Conservation (phyloP, 1,140 invertebrate genomes). For the Patella vulgata region DNA sequence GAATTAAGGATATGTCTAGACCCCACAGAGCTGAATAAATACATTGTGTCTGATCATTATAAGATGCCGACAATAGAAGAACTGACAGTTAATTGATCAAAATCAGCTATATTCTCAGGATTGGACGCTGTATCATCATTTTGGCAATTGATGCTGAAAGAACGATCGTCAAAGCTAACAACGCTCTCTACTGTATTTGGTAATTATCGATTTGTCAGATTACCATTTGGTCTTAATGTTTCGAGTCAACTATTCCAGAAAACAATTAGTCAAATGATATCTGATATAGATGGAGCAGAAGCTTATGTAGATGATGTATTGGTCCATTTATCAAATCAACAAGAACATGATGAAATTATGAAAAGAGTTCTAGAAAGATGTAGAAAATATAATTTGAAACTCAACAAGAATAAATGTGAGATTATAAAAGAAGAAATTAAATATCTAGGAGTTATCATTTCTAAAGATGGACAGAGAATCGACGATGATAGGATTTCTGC, state of each 20-base stretch:
- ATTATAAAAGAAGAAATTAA: conserved; percentile 44
- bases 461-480: conserved; percentile 53
- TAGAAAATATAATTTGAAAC: conserved; percentile 11
- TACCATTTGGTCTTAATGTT: too few relatives aligned
- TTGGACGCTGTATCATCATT: too few relatives aligned
- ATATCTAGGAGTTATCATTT: conserved; percentile 41
- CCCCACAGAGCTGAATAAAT: neutral
- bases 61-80: too few relatives aligned
- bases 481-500: conserved; percentile 59
- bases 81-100: too few relatives aligned
- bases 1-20: neutral
- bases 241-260: conserved; percentile 64
- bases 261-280: conserved; percentile 51
- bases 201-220: too few relatives aligned
- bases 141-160: too few relatives aligned
- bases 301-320: conserved; percentile 63
- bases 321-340: conserved; percentile 41
- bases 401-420: conserved; percentile 59
- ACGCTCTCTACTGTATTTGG: too few relatives aligned
- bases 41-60: too few relatives aligned
- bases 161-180: too few relatives aligned
- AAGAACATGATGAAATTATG: conserved; percentile 57
- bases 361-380: conserved; percentile 55
- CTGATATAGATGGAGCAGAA: conserved; percentile 52
- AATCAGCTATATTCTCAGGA: too few relatives aligned